Percentiles rank a stretch among this genome's conserved stretches.
These are phyloP conservation scores for Vidua chalybeata DNA, from an alignment of 2,113 vertebrate genomes.

Conservation along the genomic window DNA sequence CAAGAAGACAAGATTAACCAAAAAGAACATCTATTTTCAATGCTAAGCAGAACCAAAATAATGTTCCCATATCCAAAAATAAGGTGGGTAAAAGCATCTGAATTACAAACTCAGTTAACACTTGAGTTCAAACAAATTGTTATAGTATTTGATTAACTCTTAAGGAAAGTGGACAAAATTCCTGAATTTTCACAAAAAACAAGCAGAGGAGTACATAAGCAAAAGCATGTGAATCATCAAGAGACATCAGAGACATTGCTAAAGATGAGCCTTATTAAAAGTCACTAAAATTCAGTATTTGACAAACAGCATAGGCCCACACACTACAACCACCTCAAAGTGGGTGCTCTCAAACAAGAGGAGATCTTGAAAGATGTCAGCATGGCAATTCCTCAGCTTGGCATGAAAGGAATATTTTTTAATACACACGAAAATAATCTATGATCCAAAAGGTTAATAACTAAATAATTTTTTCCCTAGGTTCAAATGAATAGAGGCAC, in stretches of 20 bases:
- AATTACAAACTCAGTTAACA: not conserved
- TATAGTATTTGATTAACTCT: not conserved
- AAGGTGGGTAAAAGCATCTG: not conserved
- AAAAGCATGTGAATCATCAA: not conserved
- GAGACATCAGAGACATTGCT: not conserved
- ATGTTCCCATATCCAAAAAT: not conserved
- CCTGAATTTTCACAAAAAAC: not conserved
- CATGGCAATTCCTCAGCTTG: not conserved
- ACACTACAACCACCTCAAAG: not conserved
- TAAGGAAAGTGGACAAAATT: not conserved
- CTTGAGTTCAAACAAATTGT: not conserved
- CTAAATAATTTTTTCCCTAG: not conserved
- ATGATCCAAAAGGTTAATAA: not conserved
- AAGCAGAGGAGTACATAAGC: not conserved
- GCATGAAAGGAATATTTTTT: not conserved
- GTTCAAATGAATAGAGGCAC: not conserved
- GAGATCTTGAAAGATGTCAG: not conserved
- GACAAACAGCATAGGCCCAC: not conserved
- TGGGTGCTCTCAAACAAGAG: not conserved
- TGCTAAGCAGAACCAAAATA: not conserved
- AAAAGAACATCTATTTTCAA: not conserved
- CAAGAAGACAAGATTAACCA: not conserved
- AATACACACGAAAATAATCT: not conserved
- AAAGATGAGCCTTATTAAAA: not conserved
- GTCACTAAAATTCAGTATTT: not conserved